Evolutionary conservation across 2,797 vertebrate species (phyloP).

Genomic region (Phoxinus dragarum): DNA sequence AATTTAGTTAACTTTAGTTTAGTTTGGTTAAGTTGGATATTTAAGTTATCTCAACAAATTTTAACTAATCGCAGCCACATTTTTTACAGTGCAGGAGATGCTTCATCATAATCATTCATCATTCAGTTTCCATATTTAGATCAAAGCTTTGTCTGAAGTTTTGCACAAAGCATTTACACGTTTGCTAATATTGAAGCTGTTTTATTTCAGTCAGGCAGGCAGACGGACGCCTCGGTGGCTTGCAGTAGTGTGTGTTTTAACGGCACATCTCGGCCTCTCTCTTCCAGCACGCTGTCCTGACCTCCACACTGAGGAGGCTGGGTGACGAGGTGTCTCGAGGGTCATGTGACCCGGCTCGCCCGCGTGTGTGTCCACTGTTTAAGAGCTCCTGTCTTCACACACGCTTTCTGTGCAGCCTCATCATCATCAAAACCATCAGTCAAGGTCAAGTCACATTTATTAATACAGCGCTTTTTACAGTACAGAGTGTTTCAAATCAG

Average conservation of each 20-base stretch:
- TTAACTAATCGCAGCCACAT: too few species aligned
- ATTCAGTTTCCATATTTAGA: too few species aligned
- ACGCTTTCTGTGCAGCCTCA: conserved; percentile 84
- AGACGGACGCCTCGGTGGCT: neutral
- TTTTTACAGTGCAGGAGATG: too few species aligned
- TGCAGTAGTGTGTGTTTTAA: neutral
- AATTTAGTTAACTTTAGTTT: too few species aligned
- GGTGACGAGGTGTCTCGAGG: conserved; percentile 85
- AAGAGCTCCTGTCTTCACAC: conserved; percentile 81
- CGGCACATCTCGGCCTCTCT: neutral
- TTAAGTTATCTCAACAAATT: too few species aligned
- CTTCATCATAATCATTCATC: too few species aligned
- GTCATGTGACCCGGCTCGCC: conserved; percentile 64
- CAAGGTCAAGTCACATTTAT: conserved; percentile 73
- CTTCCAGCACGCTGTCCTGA: conserved; percentile 66
- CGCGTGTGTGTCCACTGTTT: conserved; percentile 77
- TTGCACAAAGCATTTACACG: neutral
- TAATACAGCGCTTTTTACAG: too few species aligned
- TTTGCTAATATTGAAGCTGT: neutral
- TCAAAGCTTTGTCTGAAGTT: neutral
- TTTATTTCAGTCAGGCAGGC: neutral
- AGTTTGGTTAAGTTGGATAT: too few species aligned
- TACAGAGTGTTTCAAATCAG: too few species aligned
- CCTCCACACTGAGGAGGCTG: conserved; percentile 84
- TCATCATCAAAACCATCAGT: conserved; percentile 86